Evolutionary conservation across 2,797 vertebrate genomes (phyloP), one percentile per base, ranked within the genome.

Genomic region (Enteromius argenteus): DNA sequence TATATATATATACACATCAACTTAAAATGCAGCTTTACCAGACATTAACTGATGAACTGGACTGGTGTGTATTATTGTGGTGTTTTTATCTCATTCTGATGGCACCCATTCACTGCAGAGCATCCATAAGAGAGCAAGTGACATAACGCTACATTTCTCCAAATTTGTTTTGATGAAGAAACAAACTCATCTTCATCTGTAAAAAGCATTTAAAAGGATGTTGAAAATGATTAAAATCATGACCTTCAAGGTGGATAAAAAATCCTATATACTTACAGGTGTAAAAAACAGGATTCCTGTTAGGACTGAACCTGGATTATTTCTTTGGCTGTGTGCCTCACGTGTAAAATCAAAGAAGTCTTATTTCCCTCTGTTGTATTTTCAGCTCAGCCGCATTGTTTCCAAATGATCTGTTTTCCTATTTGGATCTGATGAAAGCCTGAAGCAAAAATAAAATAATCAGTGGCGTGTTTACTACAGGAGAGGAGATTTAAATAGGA

Each of bases 311-410:
- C 39, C 5, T 42, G 32, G 19, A n/a, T 32, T 44, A 21, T 79
- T 37, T 79, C 4, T 89, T 91, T 91, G 19, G 17, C 30, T 21
- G 4, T 51, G 42, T 67, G 30, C 51, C 44, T 53, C 30, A 46
- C 1, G 10, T 30, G 15, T 46, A 64, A 78, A 62, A 78, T 64
- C 37, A 62, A 27, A 15, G 5, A 15, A 30, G 9, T 32, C 15
- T 66, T 44, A 66, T 66, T 79, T 46, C 9, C 81, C 69, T 85
- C 86, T 85, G 80, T 86, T 91, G 91, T 85, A 85, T 90, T 92
- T 93, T 92, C 91, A 89, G 90, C 89, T 86, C 86, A 83, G 76
- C 80, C 88, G 89, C 86, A 90, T 92, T 93, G 90, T 92, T 94
- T 91, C 84, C 89, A 90, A 91, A 94, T 93, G 90, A 93, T 91